Evolutionary conservation across 2,888 invertebrate species (phyloP).

Genomic region (Ormia ochracea): DNA sequence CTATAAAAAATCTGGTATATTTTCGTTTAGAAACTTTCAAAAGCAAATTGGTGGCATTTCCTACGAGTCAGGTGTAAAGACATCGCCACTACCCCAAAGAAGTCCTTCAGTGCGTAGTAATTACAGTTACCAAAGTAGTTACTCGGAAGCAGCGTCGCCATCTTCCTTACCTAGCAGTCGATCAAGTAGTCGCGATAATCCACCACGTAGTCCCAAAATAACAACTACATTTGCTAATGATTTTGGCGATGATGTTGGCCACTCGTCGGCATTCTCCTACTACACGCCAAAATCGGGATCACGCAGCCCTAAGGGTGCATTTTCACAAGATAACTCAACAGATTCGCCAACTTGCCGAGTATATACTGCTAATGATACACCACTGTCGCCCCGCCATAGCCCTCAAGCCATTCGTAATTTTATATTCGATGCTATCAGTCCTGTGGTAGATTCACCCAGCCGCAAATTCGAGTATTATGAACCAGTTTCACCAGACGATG

Average conservation of each 20-base stretch:
- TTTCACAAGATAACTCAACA: slow-evolving; percentile 68
- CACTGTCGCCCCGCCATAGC: slow-evolving; percentile 73
- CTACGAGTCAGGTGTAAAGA: slow-evolving; percentile 56
- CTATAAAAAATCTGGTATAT: no score
- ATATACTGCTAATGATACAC: slow-evolving; percentile 64
- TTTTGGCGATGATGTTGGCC: slow-evolving; percentile 67
- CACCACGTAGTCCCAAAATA: slow-evolving; percentile 76
- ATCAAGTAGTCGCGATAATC: slow-evolving; percentile 66
- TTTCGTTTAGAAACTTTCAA: slow-evolving; percentile 49
- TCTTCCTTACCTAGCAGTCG: slow-evolving; percentile 54
- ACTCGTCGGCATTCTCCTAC: slow-evolving; percentile 72
- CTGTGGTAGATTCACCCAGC: slow-evolving; percentile 65
- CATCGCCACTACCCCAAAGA: slow-evolving; percentile 57
- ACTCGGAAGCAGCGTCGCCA: slow-evolving; percentile 57
- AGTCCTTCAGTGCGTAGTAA: slow-evolving; percentile 66
- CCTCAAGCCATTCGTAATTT: slow-evolving; percentile 81
- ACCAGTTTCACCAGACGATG: slow-evolving; percentile 73
- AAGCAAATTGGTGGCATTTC: slow-evolving; percentile 38
- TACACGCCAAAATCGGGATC: slow-evolving; percentile 72
- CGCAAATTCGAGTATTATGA: slow-evolving; percentile 76
- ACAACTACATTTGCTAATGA: slow-evolving; percentile 76
- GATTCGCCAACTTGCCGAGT: slow-evolving; percentile 66
- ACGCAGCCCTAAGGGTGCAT: slow-evolving; percentile 66
- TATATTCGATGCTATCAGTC: slow-evolving; percentile 78
- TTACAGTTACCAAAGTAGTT: slow-evolving; percentile 66